Conservation (phyloP, 2,797 vertebrate species). For the Myotis vivesi region DNA sequence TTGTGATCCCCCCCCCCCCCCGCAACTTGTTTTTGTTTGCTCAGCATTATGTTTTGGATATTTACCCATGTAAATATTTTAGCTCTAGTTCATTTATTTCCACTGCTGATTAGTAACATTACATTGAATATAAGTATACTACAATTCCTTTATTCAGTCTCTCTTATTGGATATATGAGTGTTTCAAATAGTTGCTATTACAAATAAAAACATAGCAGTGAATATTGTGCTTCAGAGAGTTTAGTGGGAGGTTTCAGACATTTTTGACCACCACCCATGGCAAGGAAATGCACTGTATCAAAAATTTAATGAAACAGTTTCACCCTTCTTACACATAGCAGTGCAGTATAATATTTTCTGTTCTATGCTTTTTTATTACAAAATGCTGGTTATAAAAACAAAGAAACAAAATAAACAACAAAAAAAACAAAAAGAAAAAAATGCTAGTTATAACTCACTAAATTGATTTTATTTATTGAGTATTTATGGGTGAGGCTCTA, state of each 20-base stretch:
- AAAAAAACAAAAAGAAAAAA: no score
- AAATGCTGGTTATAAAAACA: not conserved
- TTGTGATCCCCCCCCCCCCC: not conserved
- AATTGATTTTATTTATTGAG: constrained; percentile 41
- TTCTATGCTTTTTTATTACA: constrained; percentile 20
- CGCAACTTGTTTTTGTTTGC: not conserved
- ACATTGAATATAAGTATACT: not conserved
- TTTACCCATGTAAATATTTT: constrained; percentile 34
- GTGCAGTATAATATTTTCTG: not conserved
- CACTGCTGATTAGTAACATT: not conserved
- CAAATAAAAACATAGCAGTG: not conserved
- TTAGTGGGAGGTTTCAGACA: constrained; percentile 6
- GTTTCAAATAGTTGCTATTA: constrained; percentile 38
- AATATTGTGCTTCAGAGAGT: not conserved
- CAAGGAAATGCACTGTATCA: not conserved
- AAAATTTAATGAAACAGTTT: constrained; percentile 11
- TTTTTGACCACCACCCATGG: not conserved
- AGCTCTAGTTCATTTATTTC: constrained; percentile 43
- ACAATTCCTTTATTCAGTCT: not conserved
- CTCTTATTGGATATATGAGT: not conserved
- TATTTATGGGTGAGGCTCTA: not conserved
- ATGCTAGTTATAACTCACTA: not conserved
- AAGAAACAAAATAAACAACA: no score
- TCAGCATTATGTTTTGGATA: constrained; percentile 37
- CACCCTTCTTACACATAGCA: not conserved